phyloP scores from a whole-genome alignment of 2,113 vertebrate genomes.

The Cyanistes caeruleus region DNA sequence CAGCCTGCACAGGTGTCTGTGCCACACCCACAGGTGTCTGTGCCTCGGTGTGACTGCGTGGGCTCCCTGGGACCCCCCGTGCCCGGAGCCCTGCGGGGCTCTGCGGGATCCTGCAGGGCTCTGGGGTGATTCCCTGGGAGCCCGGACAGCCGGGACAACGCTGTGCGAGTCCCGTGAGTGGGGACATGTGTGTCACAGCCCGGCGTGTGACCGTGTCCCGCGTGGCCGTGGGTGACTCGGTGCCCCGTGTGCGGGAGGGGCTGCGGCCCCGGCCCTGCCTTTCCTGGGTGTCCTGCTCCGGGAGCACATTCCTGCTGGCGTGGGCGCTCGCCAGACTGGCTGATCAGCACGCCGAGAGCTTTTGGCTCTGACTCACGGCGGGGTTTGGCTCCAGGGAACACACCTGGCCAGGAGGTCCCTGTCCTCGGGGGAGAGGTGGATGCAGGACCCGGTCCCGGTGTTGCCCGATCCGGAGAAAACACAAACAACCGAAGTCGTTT shows the following conservation, averaged over 20 bases:
- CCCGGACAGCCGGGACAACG: background rate
- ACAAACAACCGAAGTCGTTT: too few species aligned
- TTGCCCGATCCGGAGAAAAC: too few species aligned
- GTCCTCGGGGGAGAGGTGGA: background rate
- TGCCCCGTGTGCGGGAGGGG: rapidly evolving
- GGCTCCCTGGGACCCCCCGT: too few species aligned
- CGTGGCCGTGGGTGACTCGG: background rate
- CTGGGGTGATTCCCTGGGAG: too few species aligned
- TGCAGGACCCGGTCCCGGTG: rapidly evolving
- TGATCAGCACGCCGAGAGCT: background rate
- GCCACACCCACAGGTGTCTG: too few species aligned
- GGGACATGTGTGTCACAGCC: background rate
- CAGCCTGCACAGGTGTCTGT: background rate
- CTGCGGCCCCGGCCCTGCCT: background rate
- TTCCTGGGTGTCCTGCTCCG: background rate
- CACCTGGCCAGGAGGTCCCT: background rate
- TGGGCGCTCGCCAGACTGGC: background rate
- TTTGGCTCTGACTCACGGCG: background rate
- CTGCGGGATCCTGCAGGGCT: too few species aligned
- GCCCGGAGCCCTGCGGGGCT: too few species aligned
- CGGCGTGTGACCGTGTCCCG: rapidly evolving
- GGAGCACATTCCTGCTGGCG: background rate
- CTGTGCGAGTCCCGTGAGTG: rapidly evolving
- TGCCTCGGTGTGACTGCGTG: background rate
- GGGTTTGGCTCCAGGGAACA: background rate